These are phyloP conservation scores for Eufriesea mexicana DNA, from an alignment of 1,140 invertebrate species.

Conservation along the genomic window DNA sequence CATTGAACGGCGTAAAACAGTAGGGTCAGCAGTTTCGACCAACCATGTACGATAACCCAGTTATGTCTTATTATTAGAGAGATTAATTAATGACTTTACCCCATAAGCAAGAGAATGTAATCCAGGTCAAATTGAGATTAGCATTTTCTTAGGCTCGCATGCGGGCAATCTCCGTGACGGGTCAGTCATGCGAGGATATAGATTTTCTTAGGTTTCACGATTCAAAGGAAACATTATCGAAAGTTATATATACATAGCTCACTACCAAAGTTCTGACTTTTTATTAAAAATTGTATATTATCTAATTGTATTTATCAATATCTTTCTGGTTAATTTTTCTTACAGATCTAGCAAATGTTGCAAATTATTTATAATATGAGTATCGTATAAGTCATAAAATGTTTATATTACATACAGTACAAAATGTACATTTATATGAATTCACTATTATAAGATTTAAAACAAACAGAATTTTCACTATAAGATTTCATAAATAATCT, in stretches of 20 bases:
- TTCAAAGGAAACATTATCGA: neutral
- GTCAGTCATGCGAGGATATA: conserved; percentile 71
- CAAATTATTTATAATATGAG: neutral
- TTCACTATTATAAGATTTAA: too few species aligned
- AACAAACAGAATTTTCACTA: too few species aligned
- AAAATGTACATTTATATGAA: too few species aligned
- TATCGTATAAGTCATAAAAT: too few species aligned
- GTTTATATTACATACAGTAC: too few species aligned
- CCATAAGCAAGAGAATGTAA: neutral
- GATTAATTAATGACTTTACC: conserved; percentile 3
- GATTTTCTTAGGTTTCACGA: conserved; percentile 64
- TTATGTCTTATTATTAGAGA: neutral
- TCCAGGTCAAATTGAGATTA: conserved; percentile 59
- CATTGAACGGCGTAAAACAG: neutral
- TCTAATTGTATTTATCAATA: neutral
- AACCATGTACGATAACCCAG: conserved; percentile 10
- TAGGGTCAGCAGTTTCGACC: neutral
- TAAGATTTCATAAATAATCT: too few species aligned
- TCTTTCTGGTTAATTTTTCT: neutral
- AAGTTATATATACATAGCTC: neutral
- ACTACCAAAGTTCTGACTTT: neutral
- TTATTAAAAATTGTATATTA: neutral
- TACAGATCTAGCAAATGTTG: too few species aligned
- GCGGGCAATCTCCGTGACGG: conserved; percentile 57
- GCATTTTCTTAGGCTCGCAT: conserved; percentile 75